Percentiles rank a stretch among this genome's conserved stretches.
Evolutionary conservation across 1,140 invertebrate species (phyloP).

Genomic region (Papilio aristodemus): DNA sequence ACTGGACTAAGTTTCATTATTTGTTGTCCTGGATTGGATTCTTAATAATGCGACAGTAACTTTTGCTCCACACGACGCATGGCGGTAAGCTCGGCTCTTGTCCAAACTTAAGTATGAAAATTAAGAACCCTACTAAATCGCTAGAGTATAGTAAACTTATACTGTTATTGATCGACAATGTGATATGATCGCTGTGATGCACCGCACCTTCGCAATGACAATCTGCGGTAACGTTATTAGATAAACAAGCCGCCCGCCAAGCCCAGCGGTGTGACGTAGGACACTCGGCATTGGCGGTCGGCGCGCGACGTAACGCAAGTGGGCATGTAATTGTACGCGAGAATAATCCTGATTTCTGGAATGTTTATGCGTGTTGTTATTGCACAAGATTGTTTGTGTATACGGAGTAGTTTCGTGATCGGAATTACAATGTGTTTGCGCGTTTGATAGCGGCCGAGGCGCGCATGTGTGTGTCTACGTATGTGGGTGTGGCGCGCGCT

Average conservation of each 20-base stretch:
- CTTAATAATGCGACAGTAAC: too few relatives aligned
- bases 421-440: conserved; percentile 56
- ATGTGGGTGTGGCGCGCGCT: not conserved
- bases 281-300: conserved; percentile 26
- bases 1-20: not conserved
- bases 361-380: conserved; percentile 65
- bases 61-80: too few relatives aligned
- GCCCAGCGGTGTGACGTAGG: conserved; percentile 24
- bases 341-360: conserved; percentile 65
- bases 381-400: conserved; percentile 39
- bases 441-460: conserved; percentile 47
- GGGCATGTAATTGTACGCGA: conserved; percentile 50
- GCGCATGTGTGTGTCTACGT: not conserved
- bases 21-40: too few relatives aligned
- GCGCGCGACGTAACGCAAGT: conserved; percentile 45
- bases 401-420: conserved; percentile 38
- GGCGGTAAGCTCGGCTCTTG: too few relatives aligned
- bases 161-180: not conserved
- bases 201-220: conserved; percentile 21
- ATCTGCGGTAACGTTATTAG: conserved; percentile 29
- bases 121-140: too few relatives aligned
- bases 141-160: not conserved
- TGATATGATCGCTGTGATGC: conserved; percentile 7
- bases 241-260: conserved; percentile 26
- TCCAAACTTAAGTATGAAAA: too few relatives aligned